Evolutionary conservation across 2,797 vertebrate species (phyloP).

Genomic region (Sphenopsis melanotis): DNA sequence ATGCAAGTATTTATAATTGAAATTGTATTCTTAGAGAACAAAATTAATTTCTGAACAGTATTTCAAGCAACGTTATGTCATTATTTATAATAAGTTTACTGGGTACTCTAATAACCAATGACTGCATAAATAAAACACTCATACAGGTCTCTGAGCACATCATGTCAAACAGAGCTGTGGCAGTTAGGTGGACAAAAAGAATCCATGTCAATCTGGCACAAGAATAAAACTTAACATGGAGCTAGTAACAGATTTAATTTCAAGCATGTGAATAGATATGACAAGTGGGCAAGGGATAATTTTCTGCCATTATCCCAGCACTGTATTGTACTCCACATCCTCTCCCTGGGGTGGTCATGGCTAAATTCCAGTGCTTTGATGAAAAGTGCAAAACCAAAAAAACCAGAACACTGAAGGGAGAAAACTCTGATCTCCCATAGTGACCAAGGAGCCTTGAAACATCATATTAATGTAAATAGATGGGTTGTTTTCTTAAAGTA

Average conservation of each 20-base stretch:
- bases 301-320: neutral
- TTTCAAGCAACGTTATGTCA: neutral
- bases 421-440: neutral
- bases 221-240: neutral
- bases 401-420: neutral
- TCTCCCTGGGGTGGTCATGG: neutral
- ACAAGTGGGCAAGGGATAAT: neutral
- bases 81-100: neutral
- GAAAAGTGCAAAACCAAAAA: neutral
- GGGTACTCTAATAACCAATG: neutral
- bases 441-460: neutral
- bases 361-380: neutral
- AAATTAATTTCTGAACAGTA: neutral
- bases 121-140: neutral
- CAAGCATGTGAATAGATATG: neutral
- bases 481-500: neutral
- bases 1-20: constrained; percentile 4
- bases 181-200: neutral
- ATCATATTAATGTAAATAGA: neutral
- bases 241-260: neutral
- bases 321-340: neutral
- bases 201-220: neutral
- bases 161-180: neutral
- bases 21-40: neutral
- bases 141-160: neutral